Evolutionary conservation across 1,140 invertebrate genomes (phyloP), one percentile per base, ranked within the genome.

Genomic region (Tribolium madens): DNA sequence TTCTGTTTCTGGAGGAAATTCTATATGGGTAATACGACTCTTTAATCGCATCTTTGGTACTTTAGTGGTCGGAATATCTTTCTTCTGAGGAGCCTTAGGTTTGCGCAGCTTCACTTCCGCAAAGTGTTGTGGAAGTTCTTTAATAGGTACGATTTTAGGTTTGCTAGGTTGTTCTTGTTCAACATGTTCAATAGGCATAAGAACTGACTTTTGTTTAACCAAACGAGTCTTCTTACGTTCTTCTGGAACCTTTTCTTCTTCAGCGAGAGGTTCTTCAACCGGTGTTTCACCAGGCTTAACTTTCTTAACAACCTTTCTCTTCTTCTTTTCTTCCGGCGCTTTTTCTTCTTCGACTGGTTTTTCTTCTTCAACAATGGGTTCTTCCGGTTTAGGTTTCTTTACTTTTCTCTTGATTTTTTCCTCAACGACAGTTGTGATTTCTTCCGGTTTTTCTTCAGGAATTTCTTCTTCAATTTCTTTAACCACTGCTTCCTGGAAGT

Each of bases 31-130:
- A 18, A 93, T 91, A 68, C 89, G 86, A 84, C 91, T 93, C 78
- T 90, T 91, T 10, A 93, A 83, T 80, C 91, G 85, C 42, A 93
- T 85, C 85, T 92, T 92, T 0, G 91, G 91, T 14, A 93, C 78
- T 80, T 87, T 87, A 7, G 86, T 78, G 31, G 84, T 80, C 68
- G 87, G 84, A 6, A 82, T 42, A 80, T 88, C 77, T 70, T 81
- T 80, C 69, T 79, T 83, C 77, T 82, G 53, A 47, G 78, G 68
- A 75, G 76, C 46, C 79, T 82, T 84, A 47, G 81, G 77, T 80
- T 83, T 83, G 57, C 78, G 81, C 6, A 84, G 73, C 79, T 84
- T 84, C 36, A 84, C 75, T 75, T 83, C 68, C 5, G 82, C 91
- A 36, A 73, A 73, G 21, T 73, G 71, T 84, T 92, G 91, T 84